Base-by-base conservation (phyloP, 1,140 invertebrate species). In the Dolichoris vasculosae region DNA sequence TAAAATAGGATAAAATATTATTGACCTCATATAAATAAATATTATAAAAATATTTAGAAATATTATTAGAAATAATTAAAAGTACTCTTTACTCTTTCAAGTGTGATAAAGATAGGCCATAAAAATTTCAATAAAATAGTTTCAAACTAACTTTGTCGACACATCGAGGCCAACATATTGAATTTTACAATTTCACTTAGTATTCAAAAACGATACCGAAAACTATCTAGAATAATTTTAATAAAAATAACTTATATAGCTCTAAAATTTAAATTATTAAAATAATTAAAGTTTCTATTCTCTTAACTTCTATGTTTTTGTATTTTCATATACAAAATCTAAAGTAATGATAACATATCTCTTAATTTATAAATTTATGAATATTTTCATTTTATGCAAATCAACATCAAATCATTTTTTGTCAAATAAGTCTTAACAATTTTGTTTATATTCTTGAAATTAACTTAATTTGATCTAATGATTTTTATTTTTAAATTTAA, bases 131-230 rank as follows among this genome's bases (percentile, higher is more conserved):
- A 77, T 84, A 51, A 64, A 63, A 77, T 75, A 84, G 82, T 38
- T 77, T 9, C 40, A 67, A 78, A 84, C 75, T 38, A 78, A 84
- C 73, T 84, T 84, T 64, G 17, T 9, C 3, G 30, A 83, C 55
- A 77, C 48, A 64, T 77, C 55, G 51, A 76, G 73, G 55, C 9
- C 30, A n/a, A n/a, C 38, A 84, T 51, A 84, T 84, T 84, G 59
- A 67, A 78, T 84, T 84, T 84, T 78, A 84, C 51, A 9, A 67
- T 84, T 84, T 84, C 6, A 84, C n/a, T 67, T 67, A 48, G 20
- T 35, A 59, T 67, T 78, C 43, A 78, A 83, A 78, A 83, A 71
- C 40, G 80, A 63, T 73, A 26, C 6, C 32, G 38, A 46, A 15
- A 77, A 64, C 30, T 75, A 63, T 48, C 32, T 59, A 1, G 30